A percentile compares a stretch with the other conserved stretches of the same genome.
Evolutionary conservation across 2,113 vertebrate genomes (phyloP).

Genomic region (Rhadina sibilatrix): DNA sequence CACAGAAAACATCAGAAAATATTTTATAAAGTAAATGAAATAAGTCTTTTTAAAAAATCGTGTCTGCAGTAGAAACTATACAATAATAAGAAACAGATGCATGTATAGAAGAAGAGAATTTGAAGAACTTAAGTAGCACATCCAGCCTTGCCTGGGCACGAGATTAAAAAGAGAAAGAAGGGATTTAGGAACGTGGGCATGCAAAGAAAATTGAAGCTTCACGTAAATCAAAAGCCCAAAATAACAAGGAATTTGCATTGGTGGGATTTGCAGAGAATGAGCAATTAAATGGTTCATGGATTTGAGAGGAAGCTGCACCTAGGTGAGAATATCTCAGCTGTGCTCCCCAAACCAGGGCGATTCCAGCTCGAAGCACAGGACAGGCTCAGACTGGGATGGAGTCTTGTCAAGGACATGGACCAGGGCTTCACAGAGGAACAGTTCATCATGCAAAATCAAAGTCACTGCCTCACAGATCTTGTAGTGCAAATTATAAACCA

Average conservation of each 20-base stretch:
- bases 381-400: neutral
- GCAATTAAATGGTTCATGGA: neutral
- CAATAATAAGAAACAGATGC: neutral
- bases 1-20: neutral
- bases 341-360: neutral
- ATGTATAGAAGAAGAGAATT: neutral
- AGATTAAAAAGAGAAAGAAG: conserved; percentile 28
- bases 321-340: neutral
- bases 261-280: neutral
- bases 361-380: neutral
- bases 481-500: neutral
- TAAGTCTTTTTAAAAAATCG: neutral
- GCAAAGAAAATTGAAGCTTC: neutral
- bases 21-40: conserved; percentile 1
- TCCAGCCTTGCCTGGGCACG: neutral
- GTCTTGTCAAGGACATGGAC: rapidly evolving
- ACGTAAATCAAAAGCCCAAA: conserved; percentile 3
- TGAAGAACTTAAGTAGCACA: neutral
- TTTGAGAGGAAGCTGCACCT: neutral
- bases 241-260: neutral
- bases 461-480: neutral
- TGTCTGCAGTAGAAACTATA: neutral
- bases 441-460: neutral
- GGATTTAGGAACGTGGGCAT: neutral
- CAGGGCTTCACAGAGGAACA: neutral